Evolutionary conservation across 2,797 vertebrate species (phyloP).

Genomic region (Eidolon dupreanum): DNA sequence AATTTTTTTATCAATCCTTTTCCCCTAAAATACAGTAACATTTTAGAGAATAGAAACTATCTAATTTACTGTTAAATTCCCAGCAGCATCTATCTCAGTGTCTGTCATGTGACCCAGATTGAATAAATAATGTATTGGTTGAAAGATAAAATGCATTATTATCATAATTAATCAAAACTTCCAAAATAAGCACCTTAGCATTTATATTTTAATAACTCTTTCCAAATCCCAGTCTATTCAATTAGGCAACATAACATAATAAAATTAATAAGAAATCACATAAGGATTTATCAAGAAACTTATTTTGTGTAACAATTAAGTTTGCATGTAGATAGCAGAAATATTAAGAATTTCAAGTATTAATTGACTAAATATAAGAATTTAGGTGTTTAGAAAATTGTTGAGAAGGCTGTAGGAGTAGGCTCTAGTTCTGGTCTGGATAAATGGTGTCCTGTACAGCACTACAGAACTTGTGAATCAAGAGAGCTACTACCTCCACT

Average conservation of each 20-base stretch:
- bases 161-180: background rate
- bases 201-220: background rate
- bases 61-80: background rate
- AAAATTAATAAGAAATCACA: background rate
- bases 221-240: background rate
- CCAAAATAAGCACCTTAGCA: background rate
- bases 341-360: background rate
- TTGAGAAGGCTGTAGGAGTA: background rate
- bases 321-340: background rate
- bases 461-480: background rate
- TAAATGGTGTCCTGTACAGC: background rate
- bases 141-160: background rate
- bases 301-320: background rate
- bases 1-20: background rate
- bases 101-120: background rate
- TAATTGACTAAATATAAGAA: background rate
- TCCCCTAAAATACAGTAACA: background rate
- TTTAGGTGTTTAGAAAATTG: background rate
- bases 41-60: background rate
- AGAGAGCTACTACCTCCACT: background rate
- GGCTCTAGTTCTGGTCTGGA: background rate
- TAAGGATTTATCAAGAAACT: background rate
- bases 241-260: background rate
- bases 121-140: background rate
- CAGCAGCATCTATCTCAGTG: fast-evolving